phyloP scores from a whole-genome alignment of 1,140 invertebrate species.

The Artemia franciscana region DNA sequence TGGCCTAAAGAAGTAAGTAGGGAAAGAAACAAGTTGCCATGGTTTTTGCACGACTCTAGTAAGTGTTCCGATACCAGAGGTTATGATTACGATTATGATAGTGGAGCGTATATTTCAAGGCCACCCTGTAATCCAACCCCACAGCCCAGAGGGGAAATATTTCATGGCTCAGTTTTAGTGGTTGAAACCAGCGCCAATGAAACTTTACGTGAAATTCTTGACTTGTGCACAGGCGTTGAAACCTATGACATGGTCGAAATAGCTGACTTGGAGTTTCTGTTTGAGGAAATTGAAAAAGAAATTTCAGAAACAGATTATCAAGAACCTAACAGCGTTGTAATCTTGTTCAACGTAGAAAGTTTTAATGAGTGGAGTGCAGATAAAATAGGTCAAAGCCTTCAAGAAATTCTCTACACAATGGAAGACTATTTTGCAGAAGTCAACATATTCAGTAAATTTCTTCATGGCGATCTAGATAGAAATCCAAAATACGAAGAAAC shows the following conservation, averaged over 20 bases:
- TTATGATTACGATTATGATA: background rate
- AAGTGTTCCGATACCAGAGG: background rate
- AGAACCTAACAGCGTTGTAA: background rate
- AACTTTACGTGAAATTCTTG: background rate
- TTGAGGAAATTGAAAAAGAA: background rate
- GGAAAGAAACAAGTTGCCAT: background rate
- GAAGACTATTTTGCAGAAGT: slow-evolving; percentile 1
- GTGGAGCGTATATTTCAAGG: background rate
- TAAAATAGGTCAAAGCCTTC: background rate
- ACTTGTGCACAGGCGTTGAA: background rate
- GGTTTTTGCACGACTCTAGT: background rate
- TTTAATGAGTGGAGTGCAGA: background rate
- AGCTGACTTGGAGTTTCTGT: slow-evolving; percentile 1
- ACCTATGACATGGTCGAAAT: background rate
- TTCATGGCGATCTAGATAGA: background rate
- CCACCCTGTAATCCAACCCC: background rate
- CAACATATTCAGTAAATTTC: background rate
- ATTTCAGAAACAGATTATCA: background rate
- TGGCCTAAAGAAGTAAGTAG: background rate
- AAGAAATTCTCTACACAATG: background rate
- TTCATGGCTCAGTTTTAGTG: background rate
- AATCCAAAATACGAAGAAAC: background rate
- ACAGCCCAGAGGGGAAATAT: background rate
- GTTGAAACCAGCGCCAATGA: slow-evolving; percentile 1
- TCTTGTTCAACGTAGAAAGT: background rate